Percentiles rank a stretch among this genome's conserved stretches.
Evolutionary conservation across 2,113 vertebrate genomes (phyloP).

Genomic region (Alethe diademata): DNA sequence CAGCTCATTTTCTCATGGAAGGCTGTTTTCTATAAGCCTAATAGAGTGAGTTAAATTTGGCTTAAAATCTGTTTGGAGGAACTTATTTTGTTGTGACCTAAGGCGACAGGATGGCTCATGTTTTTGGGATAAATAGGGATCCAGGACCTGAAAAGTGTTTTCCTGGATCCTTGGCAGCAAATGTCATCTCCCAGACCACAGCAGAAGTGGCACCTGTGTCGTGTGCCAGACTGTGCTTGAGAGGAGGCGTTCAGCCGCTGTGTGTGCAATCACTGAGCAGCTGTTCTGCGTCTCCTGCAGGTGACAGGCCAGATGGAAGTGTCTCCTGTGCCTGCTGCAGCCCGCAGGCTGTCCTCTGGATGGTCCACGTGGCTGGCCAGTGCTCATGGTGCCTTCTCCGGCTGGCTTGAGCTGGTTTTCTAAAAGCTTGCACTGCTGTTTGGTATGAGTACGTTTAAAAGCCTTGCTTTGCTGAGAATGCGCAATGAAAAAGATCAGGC

Average conservation of each 20-base stretch:
- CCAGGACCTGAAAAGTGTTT: background rate
- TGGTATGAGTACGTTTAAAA: accelerated
- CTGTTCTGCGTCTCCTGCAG: background rate
- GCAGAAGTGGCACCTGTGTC: background rate
- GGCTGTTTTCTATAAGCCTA: background rate
- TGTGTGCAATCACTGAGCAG: background rate
- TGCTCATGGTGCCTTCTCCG: background rate
- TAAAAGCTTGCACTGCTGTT: background rate
- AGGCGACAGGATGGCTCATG: background rate
- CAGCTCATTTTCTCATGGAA: background rate
- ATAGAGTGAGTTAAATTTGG: background rate
- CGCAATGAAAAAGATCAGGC: background rate
- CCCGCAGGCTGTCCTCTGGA: background rate
- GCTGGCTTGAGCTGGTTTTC: accelerated
- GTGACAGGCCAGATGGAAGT: background rate
- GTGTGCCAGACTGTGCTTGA: background rate
- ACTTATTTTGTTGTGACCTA: background rate
- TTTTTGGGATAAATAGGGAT: background rate
- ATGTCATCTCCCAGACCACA: background rate
- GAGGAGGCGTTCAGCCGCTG: background rate
- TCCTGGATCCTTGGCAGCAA: background rate
- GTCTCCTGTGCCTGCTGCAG: background rate
- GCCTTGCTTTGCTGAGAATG: background rate
- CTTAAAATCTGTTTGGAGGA: background rate
- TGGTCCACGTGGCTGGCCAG: background rate